Evolutionary conservation across 2,888 invertebrate species (phyloP).

Genomic region (Trichogramma dendrolimi): DNA sequence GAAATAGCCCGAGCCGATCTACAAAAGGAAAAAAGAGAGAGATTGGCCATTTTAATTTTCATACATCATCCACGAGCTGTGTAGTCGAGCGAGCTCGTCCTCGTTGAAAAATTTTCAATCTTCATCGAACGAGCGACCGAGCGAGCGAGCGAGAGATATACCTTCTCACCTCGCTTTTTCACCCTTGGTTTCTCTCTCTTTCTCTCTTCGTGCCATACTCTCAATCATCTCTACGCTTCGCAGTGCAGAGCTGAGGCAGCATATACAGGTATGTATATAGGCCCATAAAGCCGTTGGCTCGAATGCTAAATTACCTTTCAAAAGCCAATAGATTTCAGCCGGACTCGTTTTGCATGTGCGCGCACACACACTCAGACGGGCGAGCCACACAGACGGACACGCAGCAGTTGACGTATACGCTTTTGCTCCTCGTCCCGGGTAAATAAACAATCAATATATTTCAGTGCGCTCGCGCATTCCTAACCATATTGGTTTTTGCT

Average conservation of each 20-base stretch:
- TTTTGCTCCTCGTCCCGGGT: slow-evolving; percentile 33
- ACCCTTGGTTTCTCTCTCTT: slow-evolving; percentile 2
- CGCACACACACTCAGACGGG: slow-evolving; percentile 14
- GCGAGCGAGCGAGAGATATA: too few species aligned
- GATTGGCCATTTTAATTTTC: too few species aligned
- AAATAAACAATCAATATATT: slow-evolving; percentile 54
- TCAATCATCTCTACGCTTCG: slow-evolving; percentile 23
- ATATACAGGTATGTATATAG: slow-evolving; percentile 19
- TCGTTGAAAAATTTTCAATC: background rate
- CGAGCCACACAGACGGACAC: slow-evolving; percentile 16
- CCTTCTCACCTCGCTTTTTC: background rate
- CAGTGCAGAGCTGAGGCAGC: slow-evolving; percentile 21
- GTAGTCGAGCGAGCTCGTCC: too few species aligned
- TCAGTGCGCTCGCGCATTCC: slow-evolving; percentile 46
- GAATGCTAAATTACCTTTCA: slow-evolving; percentile 23
- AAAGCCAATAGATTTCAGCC: slow-evolving; percentile 23
- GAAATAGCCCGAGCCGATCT: too few species aligned
- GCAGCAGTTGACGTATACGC: slow-evolving; percentile 48
- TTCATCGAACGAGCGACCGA: background rate
- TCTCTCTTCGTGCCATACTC: background rate
- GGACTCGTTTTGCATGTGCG: slow-evolving; percentile 17
- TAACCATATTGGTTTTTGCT: slow-evolving; percentile 51
- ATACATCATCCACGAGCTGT: too few species aligned
- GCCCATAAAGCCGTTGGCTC: slow-evolving; percentile 31
- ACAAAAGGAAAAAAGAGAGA: too few species aligned